These are phyloP conservation scores for Pseudobourletiella spinata DNA, from an alignment of 1,140 invertebrate genomes.

Conservation along the genomic window DNA sequence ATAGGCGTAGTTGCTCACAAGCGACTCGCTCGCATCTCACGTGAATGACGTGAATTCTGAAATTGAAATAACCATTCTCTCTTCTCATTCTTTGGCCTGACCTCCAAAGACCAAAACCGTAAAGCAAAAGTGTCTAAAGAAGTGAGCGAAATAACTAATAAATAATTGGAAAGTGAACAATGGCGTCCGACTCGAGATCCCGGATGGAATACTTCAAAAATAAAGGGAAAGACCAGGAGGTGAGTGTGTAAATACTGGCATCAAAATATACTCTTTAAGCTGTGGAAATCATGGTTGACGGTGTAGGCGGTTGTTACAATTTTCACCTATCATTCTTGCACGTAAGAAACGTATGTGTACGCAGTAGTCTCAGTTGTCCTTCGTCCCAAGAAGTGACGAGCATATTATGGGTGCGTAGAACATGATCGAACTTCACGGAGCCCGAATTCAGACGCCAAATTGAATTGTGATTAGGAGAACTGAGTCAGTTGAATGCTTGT, in stretches of 20 bases:
- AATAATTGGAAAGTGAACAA: slow-evolving; percentile 48
- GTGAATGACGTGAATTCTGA: background rate
- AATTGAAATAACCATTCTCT: background rate
- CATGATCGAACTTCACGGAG: no score
- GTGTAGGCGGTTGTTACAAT: background rate
- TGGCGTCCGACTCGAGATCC: slow-evolving; percentile 64
- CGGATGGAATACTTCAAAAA: slow-evolving; percentile 89
- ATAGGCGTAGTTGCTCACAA: background rate
- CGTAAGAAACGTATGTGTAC: no score
- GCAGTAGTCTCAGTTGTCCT: no score
- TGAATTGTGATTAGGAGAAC: no score
- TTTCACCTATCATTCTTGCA: no score
- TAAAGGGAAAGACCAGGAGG: slow-evolving; percentile 93
- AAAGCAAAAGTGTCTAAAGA: background rate
- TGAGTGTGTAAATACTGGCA: no score
- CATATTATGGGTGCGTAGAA: no score
- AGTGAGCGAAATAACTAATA: background rate
- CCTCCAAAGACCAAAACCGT: background rate
- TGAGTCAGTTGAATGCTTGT: no score
- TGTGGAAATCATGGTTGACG: no score
- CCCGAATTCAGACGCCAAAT: no score
- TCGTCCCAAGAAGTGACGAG: no score
- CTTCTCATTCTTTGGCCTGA: background rate
- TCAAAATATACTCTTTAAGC: no score
- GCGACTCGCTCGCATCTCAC: background rate